Conservation (phyloP, 2,888 invertebrate species). For the Aradus depressus region DNA sequence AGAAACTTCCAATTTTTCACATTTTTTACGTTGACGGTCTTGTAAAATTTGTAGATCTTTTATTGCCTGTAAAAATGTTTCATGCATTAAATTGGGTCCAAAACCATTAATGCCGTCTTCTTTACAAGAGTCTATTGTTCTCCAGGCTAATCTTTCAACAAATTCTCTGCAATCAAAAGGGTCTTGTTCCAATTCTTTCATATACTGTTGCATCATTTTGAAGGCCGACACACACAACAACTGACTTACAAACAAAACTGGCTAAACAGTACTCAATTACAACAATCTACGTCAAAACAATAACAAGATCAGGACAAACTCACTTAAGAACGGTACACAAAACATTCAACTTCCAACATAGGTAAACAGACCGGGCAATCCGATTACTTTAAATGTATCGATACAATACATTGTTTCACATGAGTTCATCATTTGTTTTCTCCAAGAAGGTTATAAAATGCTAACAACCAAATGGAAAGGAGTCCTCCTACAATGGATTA, state of each 20-base stretch:
- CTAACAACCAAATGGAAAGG: too few species aligned
- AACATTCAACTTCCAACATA: too few species aligned
- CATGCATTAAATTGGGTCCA: constrained; percentile 77
- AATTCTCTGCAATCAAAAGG: constrained; percentile 96
- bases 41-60: constrained; percentile 61
- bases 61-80: constrained; percentile 87
- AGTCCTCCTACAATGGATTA: too few species aligned
- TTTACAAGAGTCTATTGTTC: constrained; percentile 50
- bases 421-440: too few species aligned
- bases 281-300: too few species aligned
- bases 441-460: too few species aligned
- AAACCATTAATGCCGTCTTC: constrained; percentile 51
- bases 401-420: too few species aligned
- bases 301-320: too few species aligned
- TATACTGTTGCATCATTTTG: constrained; percentile 78
- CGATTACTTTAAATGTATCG: too few species aligned
- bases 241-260: neutral
- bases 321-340: too few species aligned
- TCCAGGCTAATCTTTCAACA: constrained; percentile 91
- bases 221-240: constrained; percentile 17
- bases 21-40: constrained; percentile 76
- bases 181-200: constrained; percentile 72
- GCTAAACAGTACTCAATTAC: too few species aligned
- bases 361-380: too few species aligned
- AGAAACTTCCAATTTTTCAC: constrained; percentile 65